phyloP scores from a whole-genome alignment of 2,888 invertebrate species.

The Neoitamus cyanurus region DNA sequence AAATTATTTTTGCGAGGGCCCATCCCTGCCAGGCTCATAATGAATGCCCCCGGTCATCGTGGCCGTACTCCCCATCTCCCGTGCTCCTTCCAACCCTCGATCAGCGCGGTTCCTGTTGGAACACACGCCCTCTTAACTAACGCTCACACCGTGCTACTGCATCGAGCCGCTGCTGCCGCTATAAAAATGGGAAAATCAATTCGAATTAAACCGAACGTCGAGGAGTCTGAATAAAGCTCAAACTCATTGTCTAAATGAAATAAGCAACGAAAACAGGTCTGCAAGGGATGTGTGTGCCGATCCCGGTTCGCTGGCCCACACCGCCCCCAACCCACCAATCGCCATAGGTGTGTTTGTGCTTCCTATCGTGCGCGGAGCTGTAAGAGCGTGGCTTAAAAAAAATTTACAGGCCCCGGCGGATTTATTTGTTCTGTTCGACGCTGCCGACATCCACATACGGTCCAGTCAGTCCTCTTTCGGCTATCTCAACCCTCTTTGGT shows the following conservation, averaged over 20 bases:
- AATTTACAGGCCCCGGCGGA: conserved; percentile 50
- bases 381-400: conserved; percentile 44
- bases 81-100: neutral
- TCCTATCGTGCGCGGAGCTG: conserved; percentile 38
- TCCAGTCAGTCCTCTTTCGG: conserved; percentile 34
- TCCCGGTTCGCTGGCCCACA: conserved; percentile 35
- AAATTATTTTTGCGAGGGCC: neutral
- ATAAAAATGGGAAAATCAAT: conserved; percentile 50
- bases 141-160: conserved; percentile 14
- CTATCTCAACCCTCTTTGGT: conserved; percentile 17
- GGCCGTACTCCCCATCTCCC: neutral
- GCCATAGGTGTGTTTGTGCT: conserved; percentile 39
- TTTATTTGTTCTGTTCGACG: conserved; percentile 54
- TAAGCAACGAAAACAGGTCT: conserved; percentile 52
- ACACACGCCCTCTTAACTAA: conserved; percentile 43
- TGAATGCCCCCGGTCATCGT: neutral
- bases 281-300: conserved; percentile 40
- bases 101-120: neutral
- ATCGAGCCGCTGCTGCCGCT: conserved; percentile 1
- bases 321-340: conserved; percentile 10
- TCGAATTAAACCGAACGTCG: conserved; percentile 49
- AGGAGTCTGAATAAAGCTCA: conserved; percentile 47
- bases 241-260: conserved; percentile 53
- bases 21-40: neutral
- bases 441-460: conserved; percentile 50